Conservation (phyloP, 2,113 vertebrate species). For the Alectura lathami region DNA sequence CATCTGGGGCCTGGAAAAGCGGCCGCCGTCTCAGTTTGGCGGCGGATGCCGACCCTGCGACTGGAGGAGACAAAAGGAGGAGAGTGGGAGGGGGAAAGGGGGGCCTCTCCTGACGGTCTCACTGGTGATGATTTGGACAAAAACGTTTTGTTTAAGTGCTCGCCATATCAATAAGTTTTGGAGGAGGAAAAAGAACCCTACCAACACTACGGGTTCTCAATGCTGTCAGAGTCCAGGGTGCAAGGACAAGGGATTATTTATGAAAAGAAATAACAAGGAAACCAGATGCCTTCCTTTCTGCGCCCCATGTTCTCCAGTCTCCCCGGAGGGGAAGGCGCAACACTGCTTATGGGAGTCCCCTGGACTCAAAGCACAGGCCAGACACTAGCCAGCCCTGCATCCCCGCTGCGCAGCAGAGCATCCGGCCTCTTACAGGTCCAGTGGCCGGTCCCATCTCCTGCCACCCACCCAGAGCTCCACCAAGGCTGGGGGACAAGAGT, state of each 20-base stretch:
- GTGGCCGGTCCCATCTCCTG: too few relatives aligned
- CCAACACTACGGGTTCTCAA: not conserved
- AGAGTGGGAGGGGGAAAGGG: conserved; percentile 29
- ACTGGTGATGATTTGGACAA: conserved; percentile 65
- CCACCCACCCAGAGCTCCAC: not conserved
- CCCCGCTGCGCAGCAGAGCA: not conserved
- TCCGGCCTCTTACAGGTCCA: not conserved
- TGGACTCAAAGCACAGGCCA: not conserved
- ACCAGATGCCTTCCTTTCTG: conserved; percentile 52
- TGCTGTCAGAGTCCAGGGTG: conserved; percentile 44
- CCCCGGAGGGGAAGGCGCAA: not conserved
- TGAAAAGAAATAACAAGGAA: conserved; percentile 50
- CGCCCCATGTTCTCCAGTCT: not conserved
- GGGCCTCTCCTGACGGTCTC: conserved; percentile 69
- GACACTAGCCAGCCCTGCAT: not conserved
- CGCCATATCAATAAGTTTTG: conserved; percentile 1
- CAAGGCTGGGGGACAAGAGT: not conserved
- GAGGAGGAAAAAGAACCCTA: not conserved
- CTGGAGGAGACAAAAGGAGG: conserved; percentile 78
- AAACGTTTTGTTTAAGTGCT: conserved; percentile 34
- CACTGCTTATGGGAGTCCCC: not conserved
- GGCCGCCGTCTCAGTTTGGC: conserved; percentile 76
- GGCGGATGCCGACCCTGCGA: conserved; percentile 72
- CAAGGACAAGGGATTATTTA: conserved; percentile 56
- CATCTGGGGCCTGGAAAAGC: conserved; percentile 83